Evolutionary conservation across 2,888 invertebrate species (phyloP), one percentile per base, ranked within the genome.

Genomic region (Clivina fossor): DNA sequence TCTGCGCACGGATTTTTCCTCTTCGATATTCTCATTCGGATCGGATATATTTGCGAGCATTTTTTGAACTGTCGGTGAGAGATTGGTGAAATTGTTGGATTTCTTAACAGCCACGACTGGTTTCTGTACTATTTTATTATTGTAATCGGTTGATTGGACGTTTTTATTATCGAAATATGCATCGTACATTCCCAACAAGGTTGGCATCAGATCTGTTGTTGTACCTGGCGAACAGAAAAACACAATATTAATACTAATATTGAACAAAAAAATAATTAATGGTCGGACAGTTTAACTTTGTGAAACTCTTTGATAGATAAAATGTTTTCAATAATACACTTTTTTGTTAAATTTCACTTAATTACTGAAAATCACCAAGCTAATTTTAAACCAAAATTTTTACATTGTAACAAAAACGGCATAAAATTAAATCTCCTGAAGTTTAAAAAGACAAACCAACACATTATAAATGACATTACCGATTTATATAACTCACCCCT

Each of bases 121-220:
- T 40, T 48, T 43, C 1, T 28, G 35, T 46, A n/a, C 26, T 44
- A 37, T 28, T 47, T 37, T 26, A 28, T 28, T 40, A 11, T n/a
- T 9, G 22, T 11, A 24, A 15, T 26, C 15, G 44, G 38, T 26
- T 50, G 43, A 15, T n/a, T 8, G 3, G 20, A 55, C 59, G 41
- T 56, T 63, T 41, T 62, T 64, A 50, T 60, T 67, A 64, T 78
- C 82, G 65, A 79, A 79, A 63, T 92, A 78, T 61, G 88, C 87
- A 77, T 93, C 93, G 74, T 91, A 92, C 75, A 91, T 88, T 61
- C 88, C 89, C 75, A 93, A 82, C 60, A 93, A 80, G 63, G 89
- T 87, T 58, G 92, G 90, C 71, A 90, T 86, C 73, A 93, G 79
- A 72, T 93, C 93, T 66, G 88, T 86, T 64, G 90, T 88, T 69